These are phyloP conservation scores for Minunthozetes semirufus DNA, from an alignment of 2,888 invertebrate species.

Conservation along the genomic window DNA sequence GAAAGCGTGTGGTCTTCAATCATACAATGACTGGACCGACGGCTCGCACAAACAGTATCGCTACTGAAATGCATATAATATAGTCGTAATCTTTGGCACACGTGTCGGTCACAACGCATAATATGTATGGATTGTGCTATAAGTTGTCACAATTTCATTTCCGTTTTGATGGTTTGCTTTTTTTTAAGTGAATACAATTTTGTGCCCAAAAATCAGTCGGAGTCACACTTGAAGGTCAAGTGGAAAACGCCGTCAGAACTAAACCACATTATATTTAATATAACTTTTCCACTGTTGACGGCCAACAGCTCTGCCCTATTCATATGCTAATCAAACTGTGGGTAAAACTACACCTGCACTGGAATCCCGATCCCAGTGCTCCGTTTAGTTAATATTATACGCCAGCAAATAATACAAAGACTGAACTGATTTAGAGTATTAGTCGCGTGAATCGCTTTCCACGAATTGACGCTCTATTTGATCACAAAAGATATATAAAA, in stretches of 20 bases:
- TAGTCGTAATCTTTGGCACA: neutral
- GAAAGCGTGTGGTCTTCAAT: neutral
- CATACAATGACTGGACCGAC: neutral
- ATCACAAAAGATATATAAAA: neutral
- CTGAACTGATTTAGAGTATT: conserved; percentile 3
- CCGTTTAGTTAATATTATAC: conserved; percentile 18
- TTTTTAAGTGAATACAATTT: neutral
- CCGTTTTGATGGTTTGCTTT: conserved; percentile 16
- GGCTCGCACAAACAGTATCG: neutral
- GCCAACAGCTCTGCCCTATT: neutral
- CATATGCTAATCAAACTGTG: conserved; percentile 13
- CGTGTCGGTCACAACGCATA: neutral
- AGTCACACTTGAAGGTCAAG: conserved; percentile 21
- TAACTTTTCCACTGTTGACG: neutral
- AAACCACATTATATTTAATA: conserved; percentile 19
- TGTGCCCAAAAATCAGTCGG: neutral
- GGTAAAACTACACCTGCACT: conserved; percentile 21
- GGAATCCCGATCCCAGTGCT: neutral
- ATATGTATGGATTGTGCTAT: neutral
- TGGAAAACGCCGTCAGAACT: conserved; percentile 5
- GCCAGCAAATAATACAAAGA: neutral
- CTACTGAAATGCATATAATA: neutral
- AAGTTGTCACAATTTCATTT: conserved; percentile 11
- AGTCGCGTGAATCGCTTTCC: neutral
- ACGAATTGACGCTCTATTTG: neutral